These are phyloP conservation scores for Lepus townsendii DNA, from an alignment of 2,797 vertebrate genomes.

Conservation along the genomic window DNA sequence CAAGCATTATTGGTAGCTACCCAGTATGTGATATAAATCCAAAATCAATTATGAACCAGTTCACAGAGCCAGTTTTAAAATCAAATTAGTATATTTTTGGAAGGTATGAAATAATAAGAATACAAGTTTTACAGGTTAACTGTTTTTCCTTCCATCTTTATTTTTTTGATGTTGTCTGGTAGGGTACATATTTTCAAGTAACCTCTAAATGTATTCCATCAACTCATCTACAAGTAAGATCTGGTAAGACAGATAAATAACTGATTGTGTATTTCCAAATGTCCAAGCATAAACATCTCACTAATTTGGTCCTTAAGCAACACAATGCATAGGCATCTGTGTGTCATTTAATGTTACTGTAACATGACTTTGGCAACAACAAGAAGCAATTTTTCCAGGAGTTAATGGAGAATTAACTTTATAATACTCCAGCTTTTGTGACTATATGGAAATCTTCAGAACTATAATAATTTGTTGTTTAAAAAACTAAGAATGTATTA, in stretches of 20 bases:
- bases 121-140: not conserved
- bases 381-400: slow-evolving; percentile 30
- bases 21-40: not conserved
- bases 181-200: slow-evolving; percentile 22
- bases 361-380: not conserved
- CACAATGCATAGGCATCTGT: not conserved
- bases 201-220: slow-evolving; percentile 31
- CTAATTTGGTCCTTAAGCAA: slow-evolving; percentile 11
- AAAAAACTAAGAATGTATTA: not conserved
- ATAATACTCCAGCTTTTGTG: not conserved
- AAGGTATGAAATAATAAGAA: not conserved
- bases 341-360: not conserved
- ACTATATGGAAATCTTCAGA: slow-evolving; percentile 12
- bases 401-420: slow-evolving; percentile 29
- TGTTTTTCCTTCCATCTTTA: not conserved
- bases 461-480: not conserved
- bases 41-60: slow-evolving; percentile 19
- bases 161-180: not conserved
- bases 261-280: slow-evolving; percentile 48
- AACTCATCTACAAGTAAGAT: not conserved
- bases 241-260: not conserved
- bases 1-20: not conserved
- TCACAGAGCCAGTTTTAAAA: not conserved
- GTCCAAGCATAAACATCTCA: not conserved
- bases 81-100: slow-evolving; percentile 21